These are phyloP conservation scores for Asarcornis scutulata DNA, from an alignment of 2,113 vertebrate species.

Conservation along the genomic window DNA sequence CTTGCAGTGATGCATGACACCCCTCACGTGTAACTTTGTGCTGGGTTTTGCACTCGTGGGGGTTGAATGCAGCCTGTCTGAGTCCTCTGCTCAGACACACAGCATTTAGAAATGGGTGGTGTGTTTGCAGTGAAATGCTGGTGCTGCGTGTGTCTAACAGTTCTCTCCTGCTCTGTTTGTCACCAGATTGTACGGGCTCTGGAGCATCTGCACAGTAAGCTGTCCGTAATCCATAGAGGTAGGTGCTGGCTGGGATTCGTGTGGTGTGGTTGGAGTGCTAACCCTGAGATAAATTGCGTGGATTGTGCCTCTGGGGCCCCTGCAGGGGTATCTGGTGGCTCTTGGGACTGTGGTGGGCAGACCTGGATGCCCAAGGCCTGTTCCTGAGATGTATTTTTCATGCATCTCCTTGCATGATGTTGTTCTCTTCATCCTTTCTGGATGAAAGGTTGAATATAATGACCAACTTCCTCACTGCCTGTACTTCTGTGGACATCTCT, in stretches of 20 bases:
- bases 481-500: not conserved
- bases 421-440: not conserved
- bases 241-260: not conserved
- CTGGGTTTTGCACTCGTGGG: not conserved
- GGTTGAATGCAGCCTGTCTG: not conserved
- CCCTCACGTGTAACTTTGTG: too few species aligned
- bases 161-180: not conserved
- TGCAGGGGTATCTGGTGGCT: not conserved
- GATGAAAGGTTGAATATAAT: not conserved
- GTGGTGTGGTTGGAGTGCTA: not conserved
- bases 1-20: too few species aligned
- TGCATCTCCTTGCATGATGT: not conserved
- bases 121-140: not conserved
- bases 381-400: not conserved
- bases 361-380: not conserved
- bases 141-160: not conserved
- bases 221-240: conserved; percentile 85
- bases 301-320: not conserved
- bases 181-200: conserved; percentile 80
- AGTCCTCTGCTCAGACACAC: not conserved
- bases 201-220: conserved; percentile 85
- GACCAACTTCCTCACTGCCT: not conserved
- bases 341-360: not conserved
- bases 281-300: not conserved
- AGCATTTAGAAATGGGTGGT: accelerated